Conservation (phyloP, 1,140 invertebrate species). For the Coptotermes formosanus region DNA sequence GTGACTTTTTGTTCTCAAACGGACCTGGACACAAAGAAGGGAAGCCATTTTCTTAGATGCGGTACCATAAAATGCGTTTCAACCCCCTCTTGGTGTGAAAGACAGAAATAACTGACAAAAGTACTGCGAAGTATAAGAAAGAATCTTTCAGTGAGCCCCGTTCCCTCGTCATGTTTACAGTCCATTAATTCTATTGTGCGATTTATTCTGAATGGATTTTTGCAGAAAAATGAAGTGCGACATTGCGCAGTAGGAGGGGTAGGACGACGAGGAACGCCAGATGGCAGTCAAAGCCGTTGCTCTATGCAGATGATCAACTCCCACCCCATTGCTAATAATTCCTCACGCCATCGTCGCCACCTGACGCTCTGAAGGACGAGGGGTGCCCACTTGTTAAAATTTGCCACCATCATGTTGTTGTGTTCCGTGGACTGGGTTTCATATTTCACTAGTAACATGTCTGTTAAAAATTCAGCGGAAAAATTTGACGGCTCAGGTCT, state of each 20-base stretch:
- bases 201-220: neutral
- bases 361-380: neutral
- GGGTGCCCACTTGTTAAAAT: neutral
- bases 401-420: neutral
- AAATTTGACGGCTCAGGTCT: too few relatives aligned
- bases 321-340: neutral
- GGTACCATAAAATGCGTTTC: neutral
- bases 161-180: neutral
- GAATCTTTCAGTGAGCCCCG: neutral
- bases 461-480: too few relatives aligned
- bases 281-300: constrained; percentile 3
- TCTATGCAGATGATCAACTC: constrained; percentile 1
- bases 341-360: neutral
- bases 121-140: neutral
- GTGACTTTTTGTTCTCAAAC: neutral
- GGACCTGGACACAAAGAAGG: neutral
- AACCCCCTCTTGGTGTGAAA: neutral
- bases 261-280: neutral
- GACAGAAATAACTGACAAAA: neutral
- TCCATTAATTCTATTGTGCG: constrained; percentile 8
- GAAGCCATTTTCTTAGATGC: neutral
- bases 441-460: too few relatives aligned
- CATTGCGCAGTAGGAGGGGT: neutral
- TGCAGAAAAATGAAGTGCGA: neutral
- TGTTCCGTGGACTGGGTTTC: too few relatives aligned